A percentile compares a stretch with the other conserved stretches of the same genome.
phyloP scores from a whole-genome alignment of 2,113 vertebrate genomes.

The Rhea americana region DNA sequence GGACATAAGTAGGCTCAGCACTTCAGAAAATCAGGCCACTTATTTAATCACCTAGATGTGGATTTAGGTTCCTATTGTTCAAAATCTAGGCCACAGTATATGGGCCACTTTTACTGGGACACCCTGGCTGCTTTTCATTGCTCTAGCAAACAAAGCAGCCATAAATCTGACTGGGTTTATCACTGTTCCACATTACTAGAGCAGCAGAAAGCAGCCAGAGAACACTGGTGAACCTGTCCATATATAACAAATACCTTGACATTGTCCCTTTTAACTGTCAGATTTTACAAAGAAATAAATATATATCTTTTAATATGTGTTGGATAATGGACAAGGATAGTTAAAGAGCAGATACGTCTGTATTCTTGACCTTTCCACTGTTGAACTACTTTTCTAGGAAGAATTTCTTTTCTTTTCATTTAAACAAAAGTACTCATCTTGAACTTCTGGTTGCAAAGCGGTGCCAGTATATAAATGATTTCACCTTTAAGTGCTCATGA shows the following conservation, averaged over 20 bases:
- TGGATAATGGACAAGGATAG: neutral
- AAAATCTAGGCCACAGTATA: slow-evolving; percentile 28
- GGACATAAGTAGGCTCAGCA: neutral
- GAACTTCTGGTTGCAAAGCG: slow-evolving; percentile 20
- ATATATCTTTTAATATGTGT: neutral
- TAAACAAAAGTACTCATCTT: slow-evolving; percentile 5
- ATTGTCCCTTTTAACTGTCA: neutral
- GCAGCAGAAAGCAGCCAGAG: neutral
- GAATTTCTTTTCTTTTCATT: neutral
- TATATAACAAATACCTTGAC: neutral
- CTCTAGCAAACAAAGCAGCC: slow-evolving; percentile 23
- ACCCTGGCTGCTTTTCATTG: neutral
- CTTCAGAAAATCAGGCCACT: slow-evolving; percentile 31
- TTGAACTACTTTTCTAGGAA: neutral
- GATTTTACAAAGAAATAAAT: slow-evolving; percentile 28
- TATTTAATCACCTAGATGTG: slow-evolving; percentile 37
- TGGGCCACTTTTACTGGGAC: slow-evolving; percentile 24
- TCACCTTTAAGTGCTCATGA: slow-evolving; percentile 9
- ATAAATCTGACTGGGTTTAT: slow-evolving; percentile 32
- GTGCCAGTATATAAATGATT: slow-evolving; percentile 14
- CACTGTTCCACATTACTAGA: neutral
- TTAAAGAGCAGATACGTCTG: neutral
- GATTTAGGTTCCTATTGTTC: slow-evolving; percentile 19
- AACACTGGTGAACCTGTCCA: neutral
- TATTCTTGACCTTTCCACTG: neutral